Evolutionary conservation across 2,797 vertebrate genomes (phyloP).

Genomic region (Melanotaenia boesemani): DNA sequence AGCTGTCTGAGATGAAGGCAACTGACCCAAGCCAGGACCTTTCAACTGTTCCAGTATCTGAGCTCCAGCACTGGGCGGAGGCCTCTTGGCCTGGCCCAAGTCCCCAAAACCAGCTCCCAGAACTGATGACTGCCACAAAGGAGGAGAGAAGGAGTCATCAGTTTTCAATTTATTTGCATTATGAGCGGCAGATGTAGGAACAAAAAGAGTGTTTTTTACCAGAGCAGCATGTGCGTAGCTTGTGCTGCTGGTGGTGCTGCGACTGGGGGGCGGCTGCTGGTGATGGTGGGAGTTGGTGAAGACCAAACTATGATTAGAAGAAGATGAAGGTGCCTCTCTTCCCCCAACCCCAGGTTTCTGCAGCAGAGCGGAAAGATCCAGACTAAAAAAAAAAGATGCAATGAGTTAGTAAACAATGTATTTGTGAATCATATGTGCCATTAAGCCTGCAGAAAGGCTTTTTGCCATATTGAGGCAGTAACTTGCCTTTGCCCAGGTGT

Average conservation of each 20-base stretch:
- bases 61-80: slow-evolving; percentile 86
- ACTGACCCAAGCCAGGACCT: slow-evolving; percentile 87
- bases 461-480: not conserved
- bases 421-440: not conserved
- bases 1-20: slow-evolving; percentile 82
- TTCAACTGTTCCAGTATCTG: slow-evolving; percentile 94
- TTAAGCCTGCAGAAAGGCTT: not conserved
- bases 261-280: slow-evolving; percentile 76
- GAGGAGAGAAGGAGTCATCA: not conserved
- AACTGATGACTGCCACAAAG: slow-evolving; percentile 87
- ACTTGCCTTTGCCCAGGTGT: slow-evolving; percentile 89
- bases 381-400: slow-evolving; percentile 73
- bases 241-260: slow-evolving; percentile 79
- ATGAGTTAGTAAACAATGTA: not conserved
- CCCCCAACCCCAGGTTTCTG: slow-evolving; percentile 86
- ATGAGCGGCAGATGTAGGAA: not conserved
- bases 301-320: slow-evolving; percentile 89
- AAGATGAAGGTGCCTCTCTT: slow-evolving; percentile 86
- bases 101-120: slow-evolving; percentile 94
- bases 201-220: slow-evolving; percentile 79
- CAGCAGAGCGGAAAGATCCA: slow-evolving; percentile 91
- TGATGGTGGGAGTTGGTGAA: slow-evolving; percentile 97
- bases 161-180: not conserved
- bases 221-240: slow-evolving; percentile 91
- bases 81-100: slow-evolving; percentile 87